phyloP scores from a whole-genome alignment of 2,888 invertebrate species.

The Lasioglossum lativentre region DNA sequence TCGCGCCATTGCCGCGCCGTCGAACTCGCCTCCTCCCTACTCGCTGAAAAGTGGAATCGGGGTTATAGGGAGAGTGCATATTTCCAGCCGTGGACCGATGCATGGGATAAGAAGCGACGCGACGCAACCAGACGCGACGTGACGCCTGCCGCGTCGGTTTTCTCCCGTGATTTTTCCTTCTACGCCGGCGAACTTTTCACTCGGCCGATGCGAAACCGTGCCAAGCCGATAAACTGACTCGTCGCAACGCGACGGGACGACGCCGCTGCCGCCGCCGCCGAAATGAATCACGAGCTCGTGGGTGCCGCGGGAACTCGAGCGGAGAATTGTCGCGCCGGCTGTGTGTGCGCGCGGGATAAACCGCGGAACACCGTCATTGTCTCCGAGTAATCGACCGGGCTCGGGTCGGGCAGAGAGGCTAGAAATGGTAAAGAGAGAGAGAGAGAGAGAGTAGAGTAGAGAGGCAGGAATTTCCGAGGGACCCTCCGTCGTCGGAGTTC shows the following conservation, averaged over 20 bases:
- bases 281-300: constrained; percentile 1
- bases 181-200: not conserved
- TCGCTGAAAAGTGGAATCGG: constrained; percentile 21
- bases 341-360: constrained; percentile 52
- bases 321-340: constrained; percentile 52
- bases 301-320: constrained; percentile 5
- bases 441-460: not conserved
- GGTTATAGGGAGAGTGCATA: constrained; percentile 11
- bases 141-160: not conserved
- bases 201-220: constrained; percentile 29
- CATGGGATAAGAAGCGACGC: not conserved
- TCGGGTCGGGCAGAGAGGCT: not conserved
- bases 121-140: not conserved
- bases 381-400: constrained; percentile 61
- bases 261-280: not conserved
- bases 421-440: not conserved
- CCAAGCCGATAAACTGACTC: constrained; percentile 53
- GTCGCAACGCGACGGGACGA: constrained; percentile 34
- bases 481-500: not conserved
- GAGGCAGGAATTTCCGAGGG: constrained; percentile 27
- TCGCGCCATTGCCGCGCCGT: not conserved
- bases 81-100: not conserved
- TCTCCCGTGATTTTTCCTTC: constrained; percentile 2
- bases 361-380: constrained; percentile 67
- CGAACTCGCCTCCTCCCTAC: not conserved